Conservation (phyloP, 2,113 vertebrate genomes). For the Coregonus clupeaformis region DNA sequence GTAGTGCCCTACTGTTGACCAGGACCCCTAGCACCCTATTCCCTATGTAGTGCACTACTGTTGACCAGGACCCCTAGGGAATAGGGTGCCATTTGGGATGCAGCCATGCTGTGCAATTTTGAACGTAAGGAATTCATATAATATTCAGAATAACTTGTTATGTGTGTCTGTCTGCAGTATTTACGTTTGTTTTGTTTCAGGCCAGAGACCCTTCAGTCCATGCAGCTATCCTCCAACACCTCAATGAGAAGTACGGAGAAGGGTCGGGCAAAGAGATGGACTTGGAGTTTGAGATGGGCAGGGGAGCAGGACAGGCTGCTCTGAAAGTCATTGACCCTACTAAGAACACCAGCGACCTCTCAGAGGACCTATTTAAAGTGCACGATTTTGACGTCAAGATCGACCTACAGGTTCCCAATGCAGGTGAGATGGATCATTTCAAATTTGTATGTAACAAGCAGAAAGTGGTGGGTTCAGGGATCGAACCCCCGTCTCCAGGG, state of each 20-base stretch:
- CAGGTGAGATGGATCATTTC: conserved; percentile 75
- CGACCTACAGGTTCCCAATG: conserved; percentile 97
- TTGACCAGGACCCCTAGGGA: too few relatives aligned
- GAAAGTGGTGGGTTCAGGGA: too few relatives aligned
- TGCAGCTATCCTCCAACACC: conserved; percentile 94
- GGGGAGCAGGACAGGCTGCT: too few relatives aligned
- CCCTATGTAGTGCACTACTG: too few relatives aligned
- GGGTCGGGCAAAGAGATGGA: conserved; percentile 77
- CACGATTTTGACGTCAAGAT: conserved; percentile 99
- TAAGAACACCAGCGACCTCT: conserved; percentile 93
- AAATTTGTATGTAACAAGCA: background rate
- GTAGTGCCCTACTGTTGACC: too few relatives aligned
- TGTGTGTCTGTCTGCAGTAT: background rate
- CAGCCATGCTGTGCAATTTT: too few relatives aligned
- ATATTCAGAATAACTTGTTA: too few relatives aligned
- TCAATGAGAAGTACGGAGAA: conserved; percentile 97
- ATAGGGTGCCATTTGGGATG: too few relatives aligned
- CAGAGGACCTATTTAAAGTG: conserved; percentile 98
- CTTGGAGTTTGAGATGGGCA: background rate
- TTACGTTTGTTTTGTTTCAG: conserved; percentile 59
- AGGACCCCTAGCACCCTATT: too few relatives aligned
- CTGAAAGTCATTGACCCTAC: conserved; percentile 5
- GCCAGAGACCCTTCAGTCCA: conserved; percentile 98
- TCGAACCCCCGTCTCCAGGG: too few relatives aligned
- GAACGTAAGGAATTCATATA: too few relatives aligned